phyloP scores from a whole-genome alignment of 2,888 invertebrate species.

The Drosophila formosana region DNA sequence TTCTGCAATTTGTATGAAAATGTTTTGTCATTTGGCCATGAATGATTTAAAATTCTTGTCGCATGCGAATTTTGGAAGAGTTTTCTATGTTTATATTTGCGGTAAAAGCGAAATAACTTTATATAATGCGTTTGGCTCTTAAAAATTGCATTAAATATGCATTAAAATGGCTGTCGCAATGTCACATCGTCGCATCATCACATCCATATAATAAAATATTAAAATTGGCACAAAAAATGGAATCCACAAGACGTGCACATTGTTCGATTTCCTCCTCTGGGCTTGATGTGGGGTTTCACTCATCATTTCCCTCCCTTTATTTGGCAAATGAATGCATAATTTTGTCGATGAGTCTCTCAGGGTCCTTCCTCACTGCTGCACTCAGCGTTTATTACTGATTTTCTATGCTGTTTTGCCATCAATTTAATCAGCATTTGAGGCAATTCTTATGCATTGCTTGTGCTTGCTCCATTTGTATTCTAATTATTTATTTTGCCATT shows the following conservation, averaged over 20 bases:
- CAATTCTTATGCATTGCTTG: constrained; percentile 27
- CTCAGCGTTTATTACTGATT: constrained; percentile 26
- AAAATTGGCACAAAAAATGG: constrained; percentile 43
- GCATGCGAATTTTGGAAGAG: constrained; percentile 62
- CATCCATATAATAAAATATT: constrained; percentile 62
- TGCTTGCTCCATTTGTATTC: constrained; percentile 18
- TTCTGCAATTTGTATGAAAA: constrained; percentile 75
- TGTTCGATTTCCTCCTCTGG: constrained; percentile 24
- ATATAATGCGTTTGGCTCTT: constrained; percentile 58
- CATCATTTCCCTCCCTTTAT: constrained; percentile 7
- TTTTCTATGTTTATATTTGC: constrained; percentile 74
- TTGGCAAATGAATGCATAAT: constrained; percentile 48
- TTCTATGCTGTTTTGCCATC: constrained; percentile 28
- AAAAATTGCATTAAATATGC: constrained; percentile 78
- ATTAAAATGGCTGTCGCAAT: constrained; percentile 61
- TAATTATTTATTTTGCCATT: constrained; percentile 22
- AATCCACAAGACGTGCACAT: constrained; percentile 42
- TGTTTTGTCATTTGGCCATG: constrained; percentile 54
- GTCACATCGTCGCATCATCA: constrained; percentile 26
- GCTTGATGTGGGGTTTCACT: constrained; percentile 6
- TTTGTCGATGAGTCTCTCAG: constrained; percentile 20
- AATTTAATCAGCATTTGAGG: constrained; percentile 36
- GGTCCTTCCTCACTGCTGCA: constrained; percentile 11
- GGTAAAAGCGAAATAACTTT: constrained; percentile 67
- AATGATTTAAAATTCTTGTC: constrained; percentile 73